Evolutionary conservation across 2,113 vertebrate species (phyloP), one percentile per base, ranked within the genome.

Genomic region (Nibea albiflora): DNA sequence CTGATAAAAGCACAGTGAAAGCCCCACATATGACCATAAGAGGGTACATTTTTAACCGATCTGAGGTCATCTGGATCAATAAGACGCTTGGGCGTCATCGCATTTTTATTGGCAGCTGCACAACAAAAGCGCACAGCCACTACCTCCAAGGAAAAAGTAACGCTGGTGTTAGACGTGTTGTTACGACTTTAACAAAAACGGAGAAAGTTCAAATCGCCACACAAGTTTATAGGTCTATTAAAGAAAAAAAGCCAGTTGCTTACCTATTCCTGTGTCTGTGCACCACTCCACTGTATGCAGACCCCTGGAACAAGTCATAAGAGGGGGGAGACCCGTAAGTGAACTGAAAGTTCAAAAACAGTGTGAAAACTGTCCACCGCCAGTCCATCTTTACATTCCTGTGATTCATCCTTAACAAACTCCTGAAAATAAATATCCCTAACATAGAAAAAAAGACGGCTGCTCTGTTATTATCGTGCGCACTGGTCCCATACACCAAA

Each of bases 211-310:
- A 71, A 71, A 72, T 71, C 4, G 0, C 28, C 44, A 31, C 4
- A 47, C 10, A 49, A 24, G 22, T 8, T 7, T 5, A 39, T 39
- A 39, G 8, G 35, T 8, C 1, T 39, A 39, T 35, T 26, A 26
- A 26, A 26, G 2, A 26, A 35, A 35, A 35, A 26, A 60, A 64
- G 31, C 9, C 4, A 5, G n/a, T 31, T 14, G 73, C 93, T 86
- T 88, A 96, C 95, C 94, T 94, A 52, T 94, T 95, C 57, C 93
- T 91, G 56, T 93, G 92, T 61, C 94, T 92, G 63, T 94, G 92
- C n/a, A 80, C 89, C 57, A 71, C 76, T 72, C 90, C 93, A 49
- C 87, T 76, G 85, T 94, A 77, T 2, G 93, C 75, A 49, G 85
- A 80, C 17, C 92, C 89, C 3, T 93, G 92, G 78, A 94, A 93